Percentiles rank a stretch among this genome's conserved stretches.
These are phyloP conservation scores for Brachionus angularis DNA, from an alignment of 1,140 invertebrate species.

Conservation along the genomic window DNA sequence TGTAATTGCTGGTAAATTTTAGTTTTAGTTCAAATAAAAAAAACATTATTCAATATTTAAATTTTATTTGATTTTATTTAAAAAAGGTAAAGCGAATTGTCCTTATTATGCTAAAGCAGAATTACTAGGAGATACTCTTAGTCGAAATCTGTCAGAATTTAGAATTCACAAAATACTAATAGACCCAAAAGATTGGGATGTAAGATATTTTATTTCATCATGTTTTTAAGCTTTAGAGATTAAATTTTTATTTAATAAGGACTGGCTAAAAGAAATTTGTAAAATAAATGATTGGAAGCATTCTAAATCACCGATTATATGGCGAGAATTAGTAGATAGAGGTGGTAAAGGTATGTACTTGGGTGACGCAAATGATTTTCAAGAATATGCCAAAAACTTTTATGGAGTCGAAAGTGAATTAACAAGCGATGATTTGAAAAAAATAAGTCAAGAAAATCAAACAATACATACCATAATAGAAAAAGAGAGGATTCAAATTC, in stretches of 20 bases:
- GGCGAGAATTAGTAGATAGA: slow-evolving; percentile 57
- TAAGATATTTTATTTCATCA: neutral
- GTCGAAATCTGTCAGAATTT: slow-evolving; percentile 53
- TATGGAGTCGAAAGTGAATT: slow-evolving; percentile 54
- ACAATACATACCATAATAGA: neutral
- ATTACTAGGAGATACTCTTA: slow-evolving; percentile 53
- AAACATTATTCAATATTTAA: neutral
- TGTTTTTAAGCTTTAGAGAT: neutral
- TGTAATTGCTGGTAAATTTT: slow-evolving; percentile 40
- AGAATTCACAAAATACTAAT: slow-evolving; percentile 56
- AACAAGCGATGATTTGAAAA: slow-evolving; percentile 52
- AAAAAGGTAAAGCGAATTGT: slow-evolving; percentile 56
- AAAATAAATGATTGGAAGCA: slow-evolving; percentile 52
- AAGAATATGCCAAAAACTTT: slow-evolving; percentile 56
- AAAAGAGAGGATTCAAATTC: slow-evolving; percentile 5
- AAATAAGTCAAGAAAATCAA: slow-evolving; percentile 36
- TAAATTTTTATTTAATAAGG: slow-evolving; percentile 47
- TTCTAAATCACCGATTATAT: slow-evolving; percentile 56
- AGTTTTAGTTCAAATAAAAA: neutral
- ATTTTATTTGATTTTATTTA: neutral
- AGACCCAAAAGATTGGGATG: slow-evolving; percentile 46
- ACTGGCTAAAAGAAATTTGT: slow-evolving; percentile 52
- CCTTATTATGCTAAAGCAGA: slow-evolving; percentile 57
- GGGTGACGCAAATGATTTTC: slow-evolving; percentile 57
- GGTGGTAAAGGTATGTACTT: slow-evolving; percentile 59